phyloP scores from a whole-genome alignment of 2,797 vertebrate species.

The Pseudochirops corinnae region DNA sequence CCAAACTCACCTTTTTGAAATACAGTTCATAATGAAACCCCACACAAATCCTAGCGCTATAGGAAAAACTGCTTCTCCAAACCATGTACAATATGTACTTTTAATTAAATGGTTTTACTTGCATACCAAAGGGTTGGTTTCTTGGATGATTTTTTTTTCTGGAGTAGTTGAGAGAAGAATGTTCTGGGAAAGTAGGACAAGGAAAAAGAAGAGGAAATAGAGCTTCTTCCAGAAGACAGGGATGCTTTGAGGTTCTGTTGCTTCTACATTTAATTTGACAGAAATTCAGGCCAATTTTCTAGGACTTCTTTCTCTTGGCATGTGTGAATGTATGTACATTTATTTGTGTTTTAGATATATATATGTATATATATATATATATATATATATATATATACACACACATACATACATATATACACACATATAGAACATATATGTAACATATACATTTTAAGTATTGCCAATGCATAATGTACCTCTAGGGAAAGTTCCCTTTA shows the following conservation, averaged over 20 bases:
- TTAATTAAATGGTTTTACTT: background rate
- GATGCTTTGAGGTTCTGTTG: background rate
- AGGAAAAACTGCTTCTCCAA: background rate
- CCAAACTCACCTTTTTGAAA: background rate
- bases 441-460: background rate
- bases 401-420: too few species aligned
- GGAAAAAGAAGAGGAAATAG: background rate
- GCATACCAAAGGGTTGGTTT: background rate
- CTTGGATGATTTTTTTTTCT: background rate
- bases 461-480: background rate
- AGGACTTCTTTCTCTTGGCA: background rate
- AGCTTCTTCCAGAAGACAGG: background rate
- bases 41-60: background rate
- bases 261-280: background rate
- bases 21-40: background rate
- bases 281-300: background rate
- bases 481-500: background rate
- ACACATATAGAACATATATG: background rate
- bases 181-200: background rate
- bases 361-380: too few species aligned
- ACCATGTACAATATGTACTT: background rate
- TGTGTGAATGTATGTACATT: background rate
- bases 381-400: too few species aligned
- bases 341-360: too few species aligned
- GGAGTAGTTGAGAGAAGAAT: background rate